These are phyloP conservation scores for Oscheius sp. DNA, from an alignment of 2,888 invertebrate genomes.

Conservation along the genomic window DNA sequence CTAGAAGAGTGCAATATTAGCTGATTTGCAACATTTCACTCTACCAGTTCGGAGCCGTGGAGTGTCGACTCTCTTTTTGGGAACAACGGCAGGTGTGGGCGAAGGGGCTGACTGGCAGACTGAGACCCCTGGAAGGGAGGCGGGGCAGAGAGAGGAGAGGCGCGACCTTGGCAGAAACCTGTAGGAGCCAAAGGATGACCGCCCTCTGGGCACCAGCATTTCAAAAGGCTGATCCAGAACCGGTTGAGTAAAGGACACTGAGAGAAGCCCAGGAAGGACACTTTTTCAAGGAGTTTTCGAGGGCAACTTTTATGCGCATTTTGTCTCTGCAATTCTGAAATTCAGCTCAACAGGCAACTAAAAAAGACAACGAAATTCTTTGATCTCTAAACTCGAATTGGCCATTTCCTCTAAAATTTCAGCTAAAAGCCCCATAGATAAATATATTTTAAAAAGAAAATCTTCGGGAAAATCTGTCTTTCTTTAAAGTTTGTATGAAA, in stretches of 20 bases:
- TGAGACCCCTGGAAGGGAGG: slow-evolving; percentile 18
- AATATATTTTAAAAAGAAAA: too few relatives aligned
- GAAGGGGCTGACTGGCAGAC: neutral
- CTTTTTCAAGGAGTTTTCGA: too few relatives aligned
- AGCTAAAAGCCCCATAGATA: neutral
- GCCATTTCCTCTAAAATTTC: too few relatives aligned
- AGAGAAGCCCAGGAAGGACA: slow-evolving; percentile 1
- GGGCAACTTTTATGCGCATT: too few relatives aligned
- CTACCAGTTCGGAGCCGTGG: slow-evolving; percentile 8
- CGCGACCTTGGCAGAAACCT: slow-evolving; percentile 25
- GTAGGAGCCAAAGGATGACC: slow-evolving; percentile 3
- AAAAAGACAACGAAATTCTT: too few relatives aligned
- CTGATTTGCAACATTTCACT: slow-evolving; percentile 22
- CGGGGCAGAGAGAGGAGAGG: neutral
- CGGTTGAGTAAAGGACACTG: neutral
- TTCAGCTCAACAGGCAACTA: too few relatives aligned
- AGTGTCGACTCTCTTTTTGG: too few relatives aligned
- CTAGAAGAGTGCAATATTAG: slow-evolving; percentile 27
- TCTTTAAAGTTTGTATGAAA: too few relatives aligned
- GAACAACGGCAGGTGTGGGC: neutral
- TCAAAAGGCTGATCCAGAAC: slow-evolving; percentile 22
- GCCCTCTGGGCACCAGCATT: slow-evolving; percentile 12
- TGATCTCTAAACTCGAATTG: too few relatives aligned
- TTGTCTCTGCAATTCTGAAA: too few relatives aligned
- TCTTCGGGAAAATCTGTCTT: too few relatives aligned